Percentiles rank a stretch among this genome's conserved stretches.
Evolutionary conservation across 1,140 invertebrate species (phyloP).

Genomic region (Agraylea sexmaculata): DNA sequence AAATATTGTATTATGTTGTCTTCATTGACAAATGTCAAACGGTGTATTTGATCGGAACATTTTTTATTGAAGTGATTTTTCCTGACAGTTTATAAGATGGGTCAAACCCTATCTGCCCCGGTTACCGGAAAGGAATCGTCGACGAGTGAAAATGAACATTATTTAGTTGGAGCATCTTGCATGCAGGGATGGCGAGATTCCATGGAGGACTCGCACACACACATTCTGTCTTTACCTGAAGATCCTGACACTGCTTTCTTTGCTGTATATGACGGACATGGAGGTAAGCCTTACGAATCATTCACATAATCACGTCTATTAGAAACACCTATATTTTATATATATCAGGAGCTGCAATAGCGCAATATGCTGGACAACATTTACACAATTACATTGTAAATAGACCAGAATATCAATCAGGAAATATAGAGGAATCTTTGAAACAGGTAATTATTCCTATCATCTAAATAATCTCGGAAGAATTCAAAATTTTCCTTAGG

Average conservation of each 20-base stretch:
- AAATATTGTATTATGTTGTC: too few species aligned
- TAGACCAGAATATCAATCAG: slow-evolving; percentile 65
- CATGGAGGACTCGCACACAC: slow-evolving; percentile 98
- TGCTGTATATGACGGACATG: slow-evolving; percentile 95
- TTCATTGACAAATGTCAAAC: too few species aligned
- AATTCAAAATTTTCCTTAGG: too few species aligned
- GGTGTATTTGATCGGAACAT: too few species aligned
- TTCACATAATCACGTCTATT: too few species aligned
- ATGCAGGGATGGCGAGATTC: slow-evolving; percentile 99
- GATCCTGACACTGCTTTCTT: slow-evolving; percentile 88
- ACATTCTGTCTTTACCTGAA: slow-evolving; percentile 83
- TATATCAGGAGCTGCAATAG: slow-evolving; percentile 71
- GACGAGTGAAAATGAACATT: slow-evolving; percentile 55
- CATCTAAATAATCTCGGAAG: too few species aligned
- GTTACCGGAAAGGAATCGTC: slow-evolving; percentile 84
- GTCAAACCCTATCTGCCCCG: slow-evolving; percentile 89
- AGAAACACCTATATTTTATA: too few species aligned
- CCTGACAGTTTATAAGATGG: too few species aligned
- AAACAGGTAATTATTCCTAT: too few species aligned
- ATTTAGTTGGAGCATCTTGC: slow-evolving; percentile 76
- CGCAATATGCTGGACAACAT: slow-evolving; percentile 88
- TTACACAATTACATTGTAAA: slow-evolving; percentile 77
- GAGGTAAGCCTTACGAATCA: too few species aligned
- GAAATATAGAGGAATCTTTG: slow-evolving; percentile 70
- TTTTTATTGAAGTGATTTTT: too few species aligned